phyloP scores from a whole-genome alignment of 2,888 invertebrate species.

The Eledona agricola region DNA sequence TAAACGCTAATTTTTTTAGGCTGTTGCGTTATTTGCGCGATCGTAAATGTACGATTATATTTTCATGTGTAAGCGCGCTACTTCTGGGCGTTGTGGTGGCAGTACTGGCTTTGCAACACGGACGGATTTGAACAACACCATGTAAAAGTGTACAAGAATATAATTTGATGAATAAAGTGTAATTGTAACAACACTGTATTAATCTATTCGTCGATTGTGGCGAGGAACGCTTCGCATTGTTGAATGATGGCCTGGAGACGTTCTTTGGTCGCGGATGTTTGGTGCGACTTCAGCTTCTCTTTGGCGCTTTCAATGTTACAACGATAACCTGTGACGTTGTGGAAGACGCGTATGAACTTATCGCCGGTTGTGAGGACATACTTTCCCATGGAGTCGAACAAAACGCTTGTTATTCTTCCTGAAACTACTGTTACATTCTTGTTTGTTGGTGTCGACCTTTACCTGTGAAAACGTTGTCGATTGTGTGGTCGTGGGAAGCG shows the following conservation, averaged over 20 bases:
- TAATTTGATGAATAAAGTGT: conserved; percentile 11
- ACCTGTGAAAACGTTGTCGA: conserved; percentile 74
- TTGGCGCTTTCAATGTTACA: conserved; percentile 63
- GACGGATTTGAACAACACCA: no score
- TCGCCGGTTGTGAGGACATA: conserved; percentile 79
- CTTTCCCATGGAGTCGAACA: conserved; percentile 80
- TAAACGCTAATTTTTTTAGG: no score
- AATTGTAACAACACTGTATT: conserved; percentile 11
- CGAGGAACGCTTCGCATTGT: conserved; percentile 64
- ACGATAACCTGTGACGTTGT: conserved; percentile 78
- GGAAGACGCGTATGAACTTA: conserved; percentile 78
- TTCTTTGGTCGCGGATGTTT: conserved; percentile 79
- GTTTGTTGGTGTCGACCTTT: conserved; percentile 29
- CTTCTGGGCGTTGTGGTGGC: no score
- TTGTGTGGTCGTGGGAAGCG: conserved; percentile 71
- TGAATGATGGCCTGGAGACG: conserved; percentile 75
- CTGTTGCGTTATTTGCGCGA: no score
- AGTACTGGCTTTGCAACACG: no score
- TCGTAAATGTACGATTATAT: no score
- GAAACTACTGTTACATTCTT: conserved; percentile 55
- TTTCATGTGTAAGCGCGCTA: no score
- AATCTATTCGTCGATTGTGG: conserved; percentile 16
- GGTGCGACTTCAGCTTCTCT: conserved; percentile 66
- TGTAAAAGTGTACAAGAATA: conserved; percentile 15
- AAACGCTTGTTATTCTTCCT: conserved; percentile 74